Percentiles rank a stretch among this genome's conserved stretches.
phyloP scores from a whole-genome alignment of 2,113 vertebrate species.

The Xenopus laevis region DNA sequence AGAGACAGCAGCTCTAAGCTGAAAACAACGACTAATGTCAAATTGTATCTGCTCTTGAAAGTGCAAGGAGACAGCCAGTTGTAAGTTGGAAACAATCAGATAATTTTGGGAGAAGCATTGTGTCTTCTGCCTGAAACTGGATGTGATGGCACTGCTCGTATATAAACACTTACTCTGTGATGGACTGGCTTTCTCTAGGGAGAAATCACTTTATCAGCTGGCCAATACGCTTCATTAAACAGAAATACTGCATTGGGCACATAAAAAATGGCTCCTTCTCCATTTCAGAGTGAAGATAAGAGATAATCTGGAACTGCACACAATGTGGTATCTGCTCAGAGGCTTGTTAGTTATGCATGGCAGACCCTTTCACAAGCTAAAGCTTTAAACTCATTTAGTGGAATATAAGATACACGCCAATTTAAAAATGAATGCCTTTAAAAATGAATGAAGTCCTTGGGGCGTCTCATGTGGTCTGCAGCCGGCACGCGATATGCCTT shows the following conservation, averaged over 20 bases:
- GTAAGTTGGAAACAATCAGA: not conserved
- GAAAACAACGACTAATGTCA: not conserved
- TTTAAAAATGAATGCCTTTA: not conserved
- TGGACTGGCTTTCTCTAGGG: not conserved
- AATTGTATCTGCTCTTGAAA: not conserved
- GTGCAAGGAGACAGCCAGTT: no score
- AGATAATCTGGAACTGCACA: no score
- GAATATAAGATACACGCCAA: not conserved
- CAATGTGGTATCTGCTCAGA: not conserved
- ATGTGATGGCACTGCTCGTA: no score
- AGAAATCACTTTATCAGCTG: not conserved
- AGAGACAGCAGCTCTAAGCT: no score
- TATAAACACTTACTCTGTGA: no score
- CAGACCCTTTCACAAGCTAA: not conserved
- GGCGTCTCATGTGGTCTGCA: not conserved
- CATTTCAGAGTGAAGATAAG: not conserved
- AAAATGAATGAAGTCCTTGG: no score
- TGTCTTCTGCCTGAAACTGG: no score
- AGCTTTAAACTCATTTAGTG: no score
- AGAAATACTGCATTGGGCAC: not conserved
- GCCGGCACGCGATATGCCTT: not conserved
- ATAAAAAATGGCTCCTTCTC: not conserved
- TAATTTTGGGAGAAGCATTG: no score
- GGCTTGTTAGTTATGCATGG: conserved; percentile 4
- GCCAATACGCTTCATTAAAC: not conserved